Conservation (phyloP, 2,113 vertebrate species). For the Ptychochromis oligacanthus region DNA sequence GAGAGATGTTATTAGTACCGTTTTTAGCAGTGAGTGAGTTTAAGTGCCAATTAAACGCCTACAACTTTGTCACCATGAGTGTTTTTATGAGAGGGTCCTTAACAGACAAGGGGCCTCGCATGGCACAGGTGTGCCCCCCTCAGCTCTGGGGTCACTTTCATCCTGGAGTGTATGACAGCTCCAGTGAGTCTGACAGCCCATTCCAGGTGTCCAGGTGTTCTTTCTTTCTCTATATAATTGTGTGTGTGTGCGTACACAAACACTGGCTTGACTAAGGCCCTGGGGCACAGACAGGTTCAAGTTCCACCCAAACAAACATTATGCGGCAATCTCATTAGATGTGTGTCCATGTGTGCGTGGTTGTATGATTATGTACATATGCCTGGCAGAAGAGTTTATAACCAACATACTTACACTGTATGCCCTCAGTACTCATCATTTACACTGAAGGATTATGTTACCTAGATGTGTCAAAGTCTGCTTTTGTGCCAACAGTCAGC, state of each 20-base stretch:
- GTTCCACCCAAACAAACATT: constrained; percentile 74
- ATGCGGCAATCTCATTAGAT: constrained; percentile 52
- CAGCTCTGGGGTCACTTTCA: constrained; percentile 64
- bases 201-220: constrained; percentile 71
- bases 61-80: constrained; percentile 59
- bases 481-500: constrained; percentile 58
- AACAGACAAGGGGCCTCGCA: constrained; percentile 43
- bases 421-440: constrained; percentile 59
- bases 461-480: constrained; percentile 50
- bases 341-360: constrained; percentile 4
- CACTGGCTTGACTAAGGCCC: constrained; percentile 62
- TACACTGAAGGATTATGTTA: constrained; percentile 65
- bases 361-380: constrained; percentile 36
- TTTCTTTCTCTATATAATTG: constrained; percentile 40
- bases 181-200: constrained; percentile 49
- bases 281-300: constrained; percentile 69
- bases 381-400: constrained; percentile 37
- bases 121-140: constrained; percentile 72
- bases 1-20: constrained; percentile 52
- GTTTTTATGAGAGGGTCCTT: constrained; percentile 59
- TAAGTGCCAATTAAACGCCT: constrained; percentile 70
- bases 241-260: constrained; percentile 17
- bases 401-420: constrained; percentile 50
- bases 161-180: constrained; percentile 67
- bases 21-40: constrained; percentile 46